A percentile compares a stretch with the other conserved stretches of the same genome.
Evolutionary conservation across 2,113 vertebrate genomes (phyloP).

Genomic region (Solea solea): DNA sequence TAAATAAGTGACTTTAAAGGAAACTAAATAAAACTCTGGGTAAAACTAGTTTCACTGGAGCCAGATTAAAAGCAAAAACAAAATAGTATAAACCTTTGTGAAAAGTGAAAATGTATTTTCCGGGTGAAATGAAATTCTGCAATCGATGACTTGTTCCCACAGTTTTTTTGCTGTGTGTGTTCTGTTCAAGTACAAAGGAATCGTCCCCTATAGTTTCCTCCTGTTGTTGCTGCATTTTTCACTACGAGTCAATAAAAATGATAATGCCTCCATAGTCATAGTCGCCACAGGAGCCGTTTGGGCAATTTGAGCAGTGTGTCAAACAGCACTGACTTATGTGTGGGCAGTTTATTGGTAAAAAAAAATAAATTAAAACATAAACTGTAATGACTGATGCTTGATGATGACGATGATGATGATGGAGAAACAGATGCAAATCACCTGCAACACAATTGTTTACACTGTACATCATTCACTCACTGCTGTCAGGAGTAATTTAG

Average conservation of each 20-base stretch:
- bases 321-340: neutral
- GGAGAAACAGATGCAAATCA: neutral
- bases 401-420: neutral
- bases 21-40: too few relatives aligned
- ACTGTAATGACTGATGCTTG: neutral
- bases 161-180: neutral
- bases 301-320: neutral
- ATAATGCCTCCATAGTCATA: neutral
- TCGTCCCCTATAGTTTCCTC: neutral
- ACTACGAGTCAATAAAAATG: neutral
- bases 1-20: too few relatives aligned
- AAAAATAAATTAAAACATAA: too few relatives aligned
- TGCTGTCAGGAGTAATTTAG: too few relatives aligned
- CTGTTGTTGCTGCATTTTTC: neutral
- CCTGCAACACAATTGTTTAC: neutral
- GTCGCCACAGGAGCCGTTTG: neutral
- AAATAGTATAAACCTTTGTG: too few relatives aligned
- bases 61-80: too few relatives aligned
- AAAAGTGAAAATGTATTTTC: too few relatives aligned
- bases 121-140: too few relatives aligned
- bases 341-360: neutral
- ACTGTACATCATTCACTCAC: too few relatives aligned
- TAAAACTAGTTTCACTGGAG: too few relatives aligned
- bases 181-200: neutral
- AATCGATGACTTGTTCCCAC: too few relatives aligned